Conservation (phyloP, 2,113 vertebrate genomes). For the Syngnathus floridae region DNA sequence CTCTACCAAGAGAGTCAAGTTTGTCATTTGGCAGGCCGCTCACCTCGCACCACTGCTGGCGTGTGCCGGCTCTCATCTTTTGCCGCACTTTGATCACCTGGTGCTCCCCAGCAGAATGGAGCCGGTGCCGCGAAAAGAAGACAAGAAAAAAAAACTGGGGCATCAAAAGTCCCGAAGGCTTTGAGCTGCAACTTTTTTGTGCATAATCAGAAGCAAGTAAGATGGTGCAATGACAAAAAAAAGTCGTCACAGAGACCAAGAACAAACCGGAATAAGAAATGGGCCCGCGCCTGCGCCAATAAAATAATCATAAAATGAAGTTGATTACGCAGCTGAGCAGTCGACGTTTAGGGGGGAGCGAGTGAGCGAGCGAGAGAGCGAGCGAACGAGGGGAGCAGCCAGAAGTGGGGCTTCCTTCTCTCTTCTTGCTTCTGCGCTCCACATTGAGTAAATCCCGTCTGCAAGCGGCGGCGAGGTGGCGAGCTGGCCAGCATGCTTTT, state of each 20-base stretch:
- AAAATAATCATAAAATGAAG: constrained; percentile 1
- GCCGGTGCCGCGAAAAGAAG: background rate
- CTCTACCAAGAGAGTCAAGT: background rate
- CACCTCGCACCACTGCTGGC: background rate
- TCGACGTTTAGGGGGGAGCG: background rate
- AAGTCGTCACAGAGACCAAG: constrained; percentile 27
- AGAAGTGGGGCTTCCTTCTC: constrained; percentile 36
- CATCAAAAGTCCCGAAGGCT: constrained; percentile 72
- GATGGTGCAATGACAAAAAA: constrained; percentile 56
- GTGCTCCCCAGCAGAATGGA: constrained; percentile 21
- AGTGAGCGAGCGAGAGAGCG: constrained; percentile 5
- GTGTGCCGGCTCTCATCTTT: constrained; percentile 42
- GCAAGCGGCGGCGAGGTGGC: constrained; percentile 18
- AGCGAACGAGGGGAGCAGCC: constrained; percentile 12
- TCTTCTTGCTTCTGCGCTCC: constrained; percentile 29
- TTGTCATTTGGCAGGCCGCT: background rate
- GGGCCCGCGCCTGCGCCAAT: background rate
- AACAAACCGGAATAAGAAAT: constrained; percentile 2
- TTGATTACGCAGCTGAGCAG: background rate
- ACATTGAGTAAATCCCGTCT: constrained; percentile 31
- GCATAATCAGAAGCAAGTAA: constrained; percentile 62
- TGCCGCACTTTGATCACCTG: constrained; percentile 19
- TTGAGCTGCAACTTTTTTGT: constrained; percentile 59
- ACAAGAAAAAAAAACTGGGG: constrained; percentile 59
- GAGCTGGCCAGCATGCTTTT: constrained; percentile 65